Conservation (phyloP, 2,888 invertebrate genomes). For the Netelia melanura region DNA sequence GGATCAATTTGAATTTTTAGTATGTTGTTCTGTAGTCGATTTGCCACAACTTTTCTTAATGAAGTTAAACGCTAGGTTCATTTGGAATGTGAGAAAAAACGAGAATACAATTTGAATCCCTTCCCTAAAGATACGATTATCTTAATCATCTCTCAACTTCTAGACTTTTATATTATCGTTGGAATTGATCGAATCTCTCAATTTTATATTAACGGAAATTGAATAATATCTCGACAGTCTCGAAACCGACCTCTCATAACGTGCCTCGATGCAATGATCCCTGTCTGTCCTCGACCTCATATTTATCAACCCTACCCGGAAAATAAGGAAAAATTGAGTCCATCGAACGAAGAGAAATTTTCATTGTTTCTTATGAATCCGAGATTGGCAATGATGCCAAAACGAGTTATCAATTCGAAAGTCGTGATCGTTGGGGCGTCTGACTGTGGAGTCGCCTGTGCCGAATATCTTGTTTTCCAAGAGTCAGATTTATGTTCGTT, state of each 20-base stretch:
- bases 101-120: too few relatives aligned
- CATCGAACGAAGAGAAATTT: constrained; percentile 80
- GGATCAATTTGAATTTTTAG: background rate
- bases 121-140: too few relatives aligned
- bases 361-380: constrained; percentile 87
- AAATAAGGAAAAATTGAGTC: constrained; percentile 42
- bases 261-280: constrained; percentile 84
- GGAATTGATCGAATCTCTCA: too few relatives aligned
- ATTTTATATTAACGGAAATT: background rate
- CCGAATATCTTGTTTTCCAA: constrained; percentile 87
- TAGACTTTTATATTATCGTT: too few relatives aligned
- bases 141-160: background rate
- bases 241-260: constrained; percentile 83
- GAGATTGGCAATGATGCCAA: constrained; percentile 85
- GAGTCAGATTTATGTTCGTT: constrained; percentile 82
- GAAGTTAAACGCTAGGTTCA: too few relatives aligned
- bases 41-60: too few relatives aligned
- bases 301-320: constrained; percentile 73
- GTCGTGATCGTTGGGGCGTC: constrained; percentile 90
- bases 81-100: too few relatives aligned
- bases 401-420: constrained; percentile 86
- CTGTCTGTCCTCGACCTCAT: constrained; percentile 78
- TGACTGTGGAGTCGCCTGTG: constrained; percentile 87
- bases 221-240: constrained; percentile 81
- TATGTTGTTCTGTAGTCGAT: background rate